These are phyloP conservation scores for Parazoanthus swiftii DNA, from an alignment of 92 coral and sea anemone species.

Conservation along the genomic window DNA sequence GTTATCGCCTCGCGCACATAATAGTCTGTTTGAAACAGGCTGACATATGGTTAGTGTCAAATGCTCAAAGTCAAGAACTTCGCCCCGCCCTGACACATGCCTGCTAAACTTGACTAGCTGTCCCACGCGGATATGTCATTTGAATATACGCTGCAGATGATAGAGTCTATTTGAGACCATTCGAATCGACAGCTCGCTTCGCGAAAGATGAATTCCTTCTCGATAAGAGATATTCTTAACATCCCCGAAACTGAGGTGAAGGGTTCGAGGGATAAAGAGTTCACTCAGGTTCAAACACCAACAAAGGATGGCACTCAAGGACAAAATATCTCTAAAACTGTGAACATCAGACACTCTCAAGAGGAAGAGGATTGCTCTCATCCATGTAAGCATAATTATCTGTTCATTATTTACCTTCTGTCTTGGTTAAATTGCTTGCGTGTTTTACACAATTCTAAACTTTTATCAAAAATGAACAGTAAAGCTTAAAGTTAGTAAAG, in stretches of 20 bases:
- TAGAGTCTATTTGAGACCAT: slow-evolving; percentile 43
- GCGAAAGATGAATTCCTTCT: slow-evolving; percentile 48
- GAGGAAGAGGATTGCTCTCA: slow-evolving; percentile 46
- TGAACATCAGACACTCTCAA: slow-evolving; percentile 43
- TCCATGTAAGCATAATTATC: slow-evolving; percentile 36
- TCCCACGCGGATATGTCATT: slow-evolving; percentile 50
- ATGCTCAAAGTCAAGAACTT: slow-evolving; percentile 40
- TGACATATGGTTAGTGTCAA: slow-evolving; percentile 48
- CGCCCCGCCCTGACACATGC: slow-evolving; percentile 51
- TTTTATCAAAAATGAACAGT: background rate
- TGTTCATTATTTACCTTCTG: slow-evolving; percentile 33
- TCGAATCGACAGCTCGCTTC: slow-evolving; percentile 44
- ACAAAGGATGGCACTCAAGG: slow-evolving; percentile 30
- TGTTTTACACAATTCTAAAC: slow-evolving; percentile 1
- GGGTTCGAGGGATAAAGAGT: slow-evolving; percentile 42
- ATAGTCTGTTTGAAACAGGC: slow-evolving; percentile 34
- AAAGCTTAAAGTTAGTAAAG: background rate
- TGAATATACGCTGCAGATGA: slow-evolving; percentile 40
- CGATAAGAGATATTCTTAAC: slow-evolving; percentile 46
- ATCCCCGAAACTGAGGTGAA: slow-evolving; percentile 41
- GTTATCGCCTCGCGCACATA: slow-evolving; percentile 49
- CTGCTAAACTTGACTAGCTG: slow-evolving; percentile 47
- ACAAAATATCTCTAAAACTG: slow-evolving; percentile 40
- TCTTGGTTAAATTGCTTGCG: slow-evolving; percentile 29
- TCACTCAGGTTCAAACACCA: slow-evolving; percentile 26